A percentile compares a stretch with the other conserved stretches of the same genome.
These are phyloP conservation scores for Drosophila sp. DNA, from an alignment of 1,140 invertebrate genomes.

Conservation along the genomic window DNA sequence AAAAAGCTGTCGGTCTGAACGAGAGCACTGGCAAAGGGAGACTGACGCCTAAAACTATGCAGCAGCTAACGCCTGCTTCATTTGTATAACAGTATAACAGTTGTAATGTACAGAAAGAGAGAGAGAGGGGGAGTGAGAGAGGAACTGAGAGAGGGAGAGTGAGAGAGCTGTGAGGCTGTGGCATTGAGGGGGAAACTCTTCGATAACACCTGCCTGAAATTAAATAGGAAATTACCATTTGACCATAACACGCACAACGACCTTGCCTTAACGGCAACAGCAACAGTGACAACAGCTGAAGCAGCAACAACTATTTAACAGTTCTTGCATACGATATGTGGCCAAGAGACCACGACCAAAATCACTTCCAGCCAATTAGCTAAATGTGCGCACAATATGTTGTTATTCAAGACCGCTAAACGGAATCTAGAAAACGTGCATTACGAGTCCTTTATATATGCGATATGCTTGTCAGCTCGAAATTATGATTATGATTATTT, in stretches of 20 bases:
- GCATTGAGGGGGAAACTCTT: slow-evolving; percentile 5
- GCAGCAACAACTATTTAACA: slow-evolving; percentile 37
- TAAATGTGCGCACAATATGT: slow-evolving; percentile 44
- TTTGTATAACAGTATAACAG: slow-evolving; percentile 52
- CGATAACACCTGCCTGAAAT: slow-evolving; percentile 33
- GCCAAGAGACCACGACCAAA: slow-evolving; percentile 14
- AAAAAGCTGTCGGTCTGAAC: slow-evolving; percentile 38
- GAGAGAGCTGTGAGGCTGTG: slow-evolving; percentile 30
- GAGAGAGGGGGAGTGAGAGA: slow-evolving; percentile 8
- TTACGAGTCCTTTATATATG: background rate
- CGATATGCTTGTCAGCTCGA: background rate
- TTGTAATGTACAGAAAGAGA: slow-evolving; percentile 17
- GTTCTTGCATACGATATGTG: slow-evolving; percentile 46
- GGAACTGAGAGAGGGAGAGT: slow-evolving; percentile 15
- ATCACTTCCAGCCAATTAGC: slow-evolving; percentile 43
- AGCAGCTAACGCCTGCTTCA: slow-evolving; percentile 41
- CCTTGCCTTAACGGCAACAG: slow-evolving; percentile 17
- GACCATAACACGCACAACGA: slow-evolving; percentile 39
- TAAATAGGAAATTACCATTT: slow-evolving; percentile 47
- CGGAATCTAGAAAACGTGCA: background rate
- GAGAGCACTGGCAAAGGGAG: slow-evolving; percentile 71
- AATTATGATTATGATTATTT: slow-evolving; percentile 74
- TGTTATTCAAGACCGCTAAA: slow-evolving; percentile 50
- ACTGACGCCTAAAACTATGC: slow-evolving; percentile 74
- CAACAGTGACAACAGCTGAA: background rate